These are phyloP conservation scores for Choristoneura rosaceana DNA, from an alignment of 2,888 invertebrate species.

Conservation along the genomic window DNA sequence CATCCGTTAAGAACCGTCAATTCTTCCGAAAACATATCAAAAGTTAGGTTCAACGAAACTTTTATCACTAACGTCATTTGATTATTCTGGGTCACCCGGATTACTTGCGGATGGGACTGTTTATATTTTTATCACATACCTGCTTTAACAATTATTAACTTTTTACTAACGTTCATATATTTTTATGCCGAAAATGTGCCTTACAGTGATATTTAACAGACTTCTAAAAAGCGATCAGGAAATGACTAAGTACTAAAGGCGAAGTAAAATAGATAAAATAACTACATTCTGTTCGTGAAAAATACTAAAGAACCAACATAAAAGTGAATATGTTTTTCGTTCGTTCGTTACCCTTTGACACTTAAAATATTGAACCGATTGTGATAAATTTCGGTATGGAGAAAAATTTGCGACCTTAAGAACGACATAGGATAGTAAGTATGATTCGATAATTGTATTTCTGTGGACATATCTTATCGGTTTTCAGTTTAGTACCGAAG, in stretches of 20 bases:
- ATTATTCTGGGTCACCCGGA: slow-evolving; percentile 34
- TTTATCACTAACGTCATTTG: slow-evolving; percentile 42
- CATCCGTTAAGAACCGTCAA: slow-evolving; percentile 21
- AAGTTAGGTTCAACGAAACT: slow-evolving; percentile 29
- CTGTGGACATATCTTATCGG: too few relatives aligned
- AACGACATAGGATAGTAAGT: too few relatives aligned
- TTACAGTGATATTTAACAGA: not conserved
- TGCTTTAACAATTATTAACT: slow-evolving; percentile 24
- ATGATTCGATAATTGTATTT: too few relatives aligned
- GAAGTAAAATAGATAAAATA: not conserved
- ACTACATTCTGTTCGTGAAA: not conserved
- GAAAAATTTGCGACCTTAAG: too few relatives aligned
- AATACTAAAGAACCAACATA: too few relatives aligned
- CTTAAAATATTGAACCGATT: too few relatives aligned
- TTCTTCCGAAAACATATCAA: slow-evolving; percentile 14
- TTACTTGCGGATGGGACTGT: slow-evolving; percentile 27
- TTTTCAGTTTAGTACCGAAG: too few relatives aligned
- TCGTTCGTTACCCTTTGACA: too few relatives aligned
- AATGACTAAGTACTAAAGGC: not conserved
- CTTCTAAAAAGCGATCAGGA: not conserved
- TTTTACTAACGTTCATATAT: not conserved
- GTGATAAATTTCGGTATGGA: too few relatives aligned
- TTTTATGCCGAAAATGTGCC: not conserved
- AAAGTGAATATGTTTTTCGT: too few relatives aligned
- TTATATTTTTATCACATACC: slow-evolving; percentile 22